These are phyloP conservation scores for Sciurus niger DNA, from an alignment of 2,113 vertebrate genomes.

Conservation along the genomic window DNA sequence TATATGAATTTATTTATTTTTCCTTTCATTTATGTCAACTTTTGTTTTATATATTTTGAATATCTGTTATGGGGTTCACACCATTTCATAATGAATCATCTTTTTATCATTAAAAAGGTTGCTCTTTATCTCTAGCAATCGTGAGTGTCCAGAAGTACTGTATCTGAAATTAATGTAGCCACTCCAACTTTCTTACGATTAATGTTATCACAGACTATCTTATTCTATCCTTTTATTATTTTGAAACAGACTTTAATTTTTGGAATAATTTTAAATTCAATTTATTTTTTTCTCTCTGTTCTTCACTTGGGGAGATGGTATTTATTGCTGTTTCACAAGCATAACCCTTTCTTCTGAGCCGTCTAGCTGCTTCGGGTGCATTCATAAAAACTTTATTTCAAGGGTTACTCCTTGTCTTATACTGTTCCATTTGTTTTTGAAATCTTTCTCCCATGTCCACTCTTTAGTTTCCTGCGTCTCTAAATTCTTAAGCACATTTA, in stretches of 20 bases:
- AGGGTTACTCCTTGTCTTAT: slow-evolving; percentile 27
- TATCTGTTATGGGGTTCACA: neutral
- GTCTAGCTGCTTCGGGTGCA: neutral
- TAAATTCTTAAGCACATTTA: neutral
- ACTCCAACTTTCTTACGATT: neutral
- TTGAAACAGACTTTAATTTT: neutral
- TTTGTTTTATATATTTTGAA: slow-evolving; percentile 19
- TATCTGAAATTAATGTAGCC: neutral
- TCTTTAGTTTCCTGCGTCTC: slow-evolving; percentile 41
- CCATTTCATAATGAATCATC: neutral
- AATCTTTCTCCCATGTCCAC: neutral
- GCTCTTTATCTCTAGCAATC: neutral
- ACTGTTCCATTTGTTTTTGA: neutral
- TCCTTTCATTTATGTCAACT: neutral
- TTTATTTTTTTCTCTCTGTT: slow-evolving; percentile 14
- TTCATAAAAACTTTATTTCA: slow-evolving; percentile 27
- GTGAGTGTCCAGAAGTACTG: neutral
- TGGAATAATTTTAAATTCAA: neutral
- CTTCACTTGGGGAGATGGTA: neutral
- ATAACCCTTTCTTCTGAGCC: slow-evolving; percentile 24
- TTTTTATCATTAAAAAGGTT: slow-evolving; percentile 37
- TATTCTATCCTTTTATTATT: neutral
- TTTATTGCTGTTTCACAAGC: slow-evolving; percentile 13
- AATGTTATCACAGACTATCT: neutral
- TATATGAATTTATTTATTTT: slow-evolving; percentile 6